Evolutionary conservation across 2,797 vertebrate species (phyloP), one percentile per base, ranked within the genome.

Genomic region (Spea hammondii): DNA sequence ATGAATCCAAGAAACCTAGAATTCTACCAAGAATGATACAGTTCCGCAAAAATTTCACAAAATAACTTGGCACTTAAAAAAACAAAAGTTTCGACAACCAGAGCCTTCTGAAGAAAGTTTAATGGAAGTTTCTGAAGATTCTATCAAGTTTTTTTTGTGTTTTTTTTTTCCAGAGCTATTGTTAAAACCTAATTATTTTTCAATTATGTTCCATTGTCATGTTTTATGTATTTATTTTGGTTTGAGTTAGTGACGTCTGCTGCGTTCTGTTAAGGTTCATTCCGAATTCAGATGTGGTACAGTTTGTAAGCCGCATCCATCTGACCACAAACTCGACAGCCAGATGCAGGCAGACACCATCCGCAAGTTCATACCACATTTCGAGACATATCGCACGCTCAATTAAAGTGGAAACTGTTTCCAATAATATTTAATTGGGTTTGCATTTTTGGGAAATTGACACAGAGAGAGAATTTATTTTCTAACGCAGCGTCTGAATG

Each of bases 181-280:
- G n/a, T 13, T 12, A 57, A 12, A 57, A 57, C 55, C n/a, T 57
- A 10, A 57, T 57, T 57, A 57, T 57, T 57, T 57, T 57, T 57
- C 55, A 57, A 57, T 57, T 57, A 57, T 57, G 5, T 57, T 57
- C n/a, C n/a, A 57, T 57, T 57, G 55, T 57, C 55, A 57, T 57
- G 55, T 57, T 57, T 57, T 57, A 13, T 57, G 55, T 57, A 57
- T 57, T 57, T 1, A 57, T 57, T 57, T 13, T 13, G 55, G 55
- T 57, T 57, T 57, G 9, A 5, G 12, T 57, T 57, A 13, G 5
- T 13, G n/a, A 13, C n/a, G 55, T 57, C 55, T 11, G 55, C 12
- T 13, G 8, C 12, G 55, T 53, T 6, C 51, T 32, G 10, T 53
- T 7, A 53, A 2, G 10, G 10, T 53, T 7, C 6, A 53, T 53